Base-by-base conservation (phyloP, 2,888 invertebrate species). In the Lycophotia porphyrea region DNA sequence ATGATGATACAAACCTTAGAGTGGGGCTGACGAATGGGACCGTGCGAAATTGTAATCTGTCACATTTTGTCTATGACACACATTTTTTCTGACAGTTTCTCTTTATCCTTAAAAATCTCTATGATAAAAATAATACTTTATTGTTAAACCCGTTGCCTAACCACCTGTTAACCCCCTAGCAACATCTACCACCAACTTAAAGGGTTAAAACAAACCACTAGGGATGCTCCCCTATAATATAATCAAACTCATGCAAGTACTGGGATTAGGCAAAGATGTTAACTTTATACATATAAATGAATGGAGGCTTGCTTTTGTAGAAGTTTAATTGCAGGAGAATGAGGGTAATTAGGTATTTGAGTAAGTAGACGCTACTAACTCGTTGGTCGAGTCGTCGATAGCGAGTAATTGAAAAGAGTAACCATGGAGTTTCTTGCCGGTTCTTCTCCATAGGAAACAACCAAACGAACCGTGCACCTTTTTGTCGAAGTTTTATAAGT, bases 221-320 rank as follows among this genome's bases (percentile, higher is more conserved):
- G 78, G 73, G 63, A 64, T 55, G 52, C 11, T 55, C 8, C 24
- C 42, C 15, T 67, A 11, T 63, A 67, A 27, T 61, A 61, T 61
- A 52, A 77, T 77, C 49, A 72, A 78, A 73, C 66, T 63, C 15
- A 39, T 24, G 42, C 31, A 58, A 15, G n/a, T 9, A 58, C n/a
- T 7, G 18, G 55, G 27, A 39, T 13, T 34, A 1, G 34, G 27
- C 67, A 44, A 52, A 66, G 47, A 69, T 4, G 52, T 67, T 36
- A 58, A 64, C 63, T 76, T 76, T 58, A 44, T 39, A n/a, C n/a
- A n/a, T n/a, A 80, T 70, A 80, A 67, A 75, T 78, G 49, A 70
- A 67, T 34, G 52, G 42, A 42, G 44, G 66, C 7, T 7, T 74
- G 70, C 52, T 76, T 80, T 74, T 55, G 55, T 61, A 61, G 27